A percentile compares a stretch with the other conserved stretches of the same genome.
phyloP scores from a whole-genome alignment of 2,797 vertebrate species.

The Phalloptychus januarius region DNA sequence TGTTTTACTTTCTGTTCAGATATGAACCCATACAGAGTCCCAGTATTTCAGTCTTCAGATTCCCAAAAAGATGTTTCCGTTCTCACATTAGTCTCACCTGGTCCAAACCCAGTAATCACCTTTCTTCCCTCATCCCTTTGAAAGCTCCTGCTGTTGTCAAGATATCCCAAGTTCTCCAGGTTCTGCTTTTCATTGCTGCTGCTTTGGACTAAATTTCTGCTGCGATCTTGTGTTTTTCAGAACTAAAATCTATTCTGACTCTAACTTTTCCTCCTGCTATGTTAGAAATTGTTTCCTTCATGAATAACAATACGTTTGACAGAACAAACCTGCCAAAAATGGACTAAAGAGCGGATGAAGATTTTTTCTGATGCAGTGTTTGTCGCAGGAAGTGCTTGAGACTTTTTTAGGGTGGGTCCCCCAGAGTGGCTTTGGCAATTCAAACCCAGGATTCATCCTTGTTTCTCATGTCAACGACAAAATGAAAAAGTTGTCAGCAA shows the following conservation, averaged over 20 bases:
- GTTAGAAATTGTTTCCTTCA: not conserved
- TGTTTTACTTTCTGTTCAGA: not conserved
- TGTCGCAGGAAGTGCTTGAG: not conserved
- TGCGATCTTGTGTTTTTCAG: not conserved
- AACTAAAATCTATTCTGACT: not conserved
- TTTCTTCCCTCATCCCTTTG: not conserved
- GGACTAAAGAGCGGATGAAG: not conserved
- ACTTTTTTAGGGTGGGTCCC: not conserved
- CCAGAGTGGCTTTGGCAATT: too few relatives aligned
- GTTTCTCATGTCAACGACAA: not conserved
- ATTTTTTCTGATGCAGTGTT: not conserved
- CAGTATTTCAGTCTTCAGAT: not conserved
- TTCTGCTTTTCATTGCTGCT: not conserved
- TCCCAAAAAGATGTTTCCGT: not conserved
- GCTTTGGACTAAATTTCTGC: not conserved
- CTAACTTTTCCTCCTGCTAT: not conserved
- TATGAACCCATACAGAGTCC: not conserved
- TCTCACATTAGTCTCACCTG: not conserved
- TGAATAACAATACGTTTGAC: not conserved
- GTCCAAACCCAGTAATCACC: not conserved
- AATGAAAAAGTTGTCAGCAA: not conserved
- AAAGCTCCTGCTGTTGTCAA: not conserved
- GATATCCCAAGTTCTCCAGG: not conserved
- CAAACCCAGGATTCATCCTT: too few relatives aligned
- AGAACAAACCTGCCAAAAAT: not conserved